Evolutionary conservation across 2,888 invertebrate species (phyloP), one percentile per base, ranked within the genome.

Genomic region (Chesias legatella): DNA sequence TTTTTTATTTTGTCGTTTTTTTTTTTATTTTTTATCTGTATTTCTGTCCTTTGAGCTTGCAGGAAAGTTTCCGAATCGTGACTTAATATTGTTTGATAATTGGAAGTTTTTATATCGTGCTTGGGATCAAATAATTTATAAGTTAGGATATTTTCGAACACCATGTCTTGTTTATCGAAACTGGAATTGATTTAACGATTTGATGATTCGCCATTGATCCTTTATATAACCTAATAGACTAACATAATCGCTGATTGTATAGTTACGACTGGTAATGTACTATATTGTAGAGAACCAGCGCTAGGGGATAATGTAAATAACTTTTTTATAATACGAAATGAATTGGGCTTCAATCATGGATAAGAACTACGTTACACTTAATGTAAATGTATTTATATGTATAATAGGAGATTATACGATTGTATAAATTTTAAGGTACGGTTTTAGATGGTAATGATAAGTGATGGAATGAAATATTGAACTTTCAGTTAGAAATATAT

Each of bases 101-200:
- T 51, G 24, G 42, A 53, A 53, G 52, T 51, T 58, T 60, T 65
- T 80, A 81, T 83, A 85, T 84, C 79, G 79, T 76, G 84, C 82
- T 84, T 80, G 86, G 86, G 86, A 86, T 77, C 86, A 86, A 88
- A 78, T 84, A 80, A 17, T 58, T 65, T 62, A 73, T 84, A 83
- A 81, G 80, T 79, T 77, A 80, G 74, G 65, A 60, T 74, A 68
- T 61, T 61, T 58, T 67, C 21, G 11, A 13, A 23, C 35, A 47
- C 40, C 39, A 40, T 51, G 34, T 37, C 47, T 57, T 43, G 34
- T 37, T n/a, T 44, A 48, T 51, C 42, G 43, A 44, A 43, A 38
- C 41, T 40, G 41, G 43, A 52, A 52, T 60, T 53, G 51, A 56
- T 51, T 53, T 46, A 1, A 32, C 33, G 10, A 11, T 29, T 10